These are phyloP conservation scores for Dysidea cf. avara DNA, from an alignment of 37 sponge, comb jelly and placozoan species.

Conservation along the genomic window DNA sequence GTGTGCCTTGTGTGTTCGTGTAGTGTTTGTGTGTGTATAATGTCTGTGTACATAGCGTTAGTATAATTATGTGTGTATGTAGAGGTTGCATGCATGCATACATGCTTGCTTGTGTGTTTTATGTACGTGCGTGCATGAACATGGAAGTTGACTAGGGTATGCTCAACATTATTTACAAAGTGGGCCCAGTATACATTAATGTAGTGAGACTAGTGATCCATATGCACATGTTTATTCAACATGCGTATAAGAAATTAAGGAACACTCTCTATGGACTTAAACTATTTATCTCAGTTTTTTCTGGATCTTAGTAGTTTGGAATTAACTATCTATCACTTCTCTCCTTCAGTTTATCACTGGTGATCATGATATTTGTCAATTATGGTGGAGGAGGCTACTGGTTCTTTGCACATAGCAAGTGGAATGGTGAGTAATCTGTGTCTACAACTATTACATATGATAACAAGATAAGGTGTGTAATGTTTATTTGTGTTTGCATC, in stretches of 20 bases:
- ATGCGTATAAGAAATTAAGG: background rate
- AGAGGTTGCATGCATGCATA: too few species aligned
- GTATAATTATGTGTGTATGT: too few species aligned
- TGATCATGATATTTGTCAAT: constrained; percentile 96
- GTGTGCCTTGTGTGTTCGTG: too few species aligned
- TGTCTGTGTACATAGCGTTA: too few species aligned
- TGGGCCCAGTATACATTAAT: too few species aligned
- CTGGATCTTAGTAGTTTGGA: background rate
- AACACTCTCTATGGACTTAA: background rate
- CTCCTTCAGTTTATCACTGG: constrained; percentile 69
- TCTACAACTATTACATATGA: background rate
- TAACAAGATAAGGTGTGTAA: background rate
- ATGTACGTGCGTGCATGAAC: too few species aligned
- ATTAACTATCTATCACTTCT: background rate
- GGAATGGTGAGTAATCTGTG: constrained; percentile 88
- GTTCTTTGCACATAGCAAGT: constrained; percentile 87
- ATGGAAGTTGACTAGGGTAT: too few species aligned
- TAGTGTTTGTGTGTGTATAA: too few species aligned
- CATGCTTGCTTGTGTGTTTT: too few species aligned
- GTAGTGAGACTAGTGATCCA: too few species aligned
- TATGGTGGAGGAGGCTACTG: constrained; percentile 95
- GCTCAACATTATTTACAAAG: too few species aligned
- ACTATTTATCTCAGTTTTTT: background rate
- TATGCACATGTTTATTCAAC: too few species aligned
- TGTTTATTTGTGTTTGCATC: constrained; percentile 1